A percentile compares a stretch with the other conserved stretches of the same genome.
Evolutionary conservation across 2,113 vertebrate species (phyloP).

Genomic region (Coptodon bakossiorum): DNA sequence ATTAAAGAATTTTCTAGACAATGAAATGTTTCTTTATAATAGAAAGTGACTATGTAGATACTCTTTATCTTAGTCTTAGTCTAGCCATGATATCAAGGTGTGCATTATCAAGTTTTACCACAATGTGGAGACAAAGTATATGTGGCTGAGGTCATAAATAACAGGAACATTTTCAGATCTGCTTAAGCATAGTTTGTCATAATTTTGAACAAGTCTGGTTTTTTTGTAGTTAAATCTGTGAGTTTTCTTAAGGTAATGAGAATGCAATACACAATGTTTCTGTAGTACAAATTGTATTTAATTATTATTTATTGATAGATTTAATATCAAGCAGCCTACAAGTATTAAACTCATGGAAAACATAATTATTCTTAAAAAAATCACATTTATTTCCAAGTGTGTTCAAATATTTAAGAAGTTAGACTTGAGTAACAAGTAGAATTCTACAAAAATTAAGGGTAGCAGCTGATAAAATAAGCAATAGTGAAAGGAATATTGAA

Average conservation of each 20-base stretch:
- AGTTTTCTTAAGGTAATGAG: not conserved
- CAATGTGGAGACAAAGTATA: not conserved
- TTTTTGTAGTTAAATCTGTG: not conserved
- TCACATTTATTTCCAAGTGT: not conserved
- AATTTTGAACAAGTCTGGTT: accelerated
- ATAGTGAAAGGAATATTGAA: not conserved
- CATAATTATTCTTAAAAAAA: not conserved
- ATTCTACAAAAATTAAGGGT: not conserved
- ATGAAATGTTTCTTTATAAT: not conserved
- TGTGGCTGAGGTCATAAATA: not conserved
- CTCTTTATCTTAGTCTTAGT: not conserved
- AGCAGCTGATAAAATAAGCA: not conserved
- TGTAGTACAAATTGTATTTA: not conserved
- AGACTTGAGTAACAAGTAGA: not conserved
- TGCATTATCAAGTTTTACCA: not conserved
- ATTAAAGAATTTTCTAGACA: not conserved
- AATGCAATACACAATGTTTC: not conserved
- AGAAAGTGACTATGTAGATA: not conserved
- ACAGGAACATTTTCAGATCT: not conserved
- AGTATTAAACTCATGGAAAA: not conserved
- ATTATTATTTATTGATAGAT: not conserved
- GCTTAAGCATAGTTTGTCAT: not conserved
- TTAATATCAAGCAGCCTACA: not conserved
- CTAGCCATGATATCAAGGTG: not conserved
- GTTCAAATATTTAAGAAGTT: not conserved